Conservation (phyloP, 30 jellyfish, hydroid and myxozoan species). For the Pelagia noctiluca region DNA sequence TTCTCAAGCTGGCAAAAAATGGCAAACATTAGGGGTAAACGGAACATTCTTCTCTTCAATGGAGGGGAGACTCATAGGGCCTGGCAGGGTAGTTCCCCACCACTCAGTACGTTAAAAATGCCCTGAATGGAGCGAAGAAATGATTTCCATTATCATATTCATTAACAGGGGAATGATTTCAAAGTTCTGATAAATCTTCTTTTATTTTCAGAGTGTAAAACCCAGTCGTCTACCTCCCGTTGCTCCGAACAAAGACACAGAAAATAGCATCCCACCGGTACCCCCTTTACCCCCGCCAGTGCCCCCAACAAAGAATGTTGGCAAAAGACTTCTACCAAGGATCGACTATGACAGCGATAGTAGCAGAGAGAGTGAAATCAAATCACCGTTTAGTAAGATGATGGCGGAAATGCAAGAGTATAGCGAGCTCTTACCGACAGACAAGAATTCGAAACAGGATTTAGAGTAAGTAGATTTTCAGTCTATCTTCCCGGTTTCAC, state of each 20-base stretch:
- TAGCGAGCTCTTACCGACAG: conserved; percentile 40
- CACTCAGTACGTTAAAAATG: too few species aligned
- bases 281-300: conserved; percentile 48
- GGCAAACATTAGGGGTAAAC: too few species aligned
- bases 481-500: too few species aligned
- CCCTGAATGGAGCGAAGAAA: too few species aligned
- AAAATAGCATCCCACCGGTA: neutral
- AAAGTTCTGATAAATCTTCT: too few species aligned
- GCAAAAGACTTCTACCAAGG: conserved; percentile 51
- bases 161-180: too few species aligned
- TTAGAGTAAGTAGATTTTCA: conserved; percentile 23
- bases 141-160: too few species aligned
- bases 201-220: neutral
- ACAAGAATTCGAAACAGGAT: conserved; percentile 54
- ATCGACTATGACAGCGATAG: conserved; percentile 19
- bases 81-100: too few species aligned
- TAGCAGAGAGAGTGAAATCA: conserved; percentile 22
- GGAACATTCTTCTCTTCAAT: too few species aligned
- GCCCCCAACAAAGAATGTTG: conserved; percentile 29
- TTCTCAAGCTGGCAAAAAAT: too few species aligned
- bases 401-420: conserved; percentile 80
- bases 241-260: conserved; percentile 31
- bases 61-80: too few species aligned
- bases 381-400: conserved; percentile 74
- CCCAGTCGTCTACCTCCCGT: conserved; percentile 62